These are phyloP conservation scores for Chaetodon auriga DNA, from an alignment of 2,113 vertebrate species.

Conservation along the genomic window DNA sequence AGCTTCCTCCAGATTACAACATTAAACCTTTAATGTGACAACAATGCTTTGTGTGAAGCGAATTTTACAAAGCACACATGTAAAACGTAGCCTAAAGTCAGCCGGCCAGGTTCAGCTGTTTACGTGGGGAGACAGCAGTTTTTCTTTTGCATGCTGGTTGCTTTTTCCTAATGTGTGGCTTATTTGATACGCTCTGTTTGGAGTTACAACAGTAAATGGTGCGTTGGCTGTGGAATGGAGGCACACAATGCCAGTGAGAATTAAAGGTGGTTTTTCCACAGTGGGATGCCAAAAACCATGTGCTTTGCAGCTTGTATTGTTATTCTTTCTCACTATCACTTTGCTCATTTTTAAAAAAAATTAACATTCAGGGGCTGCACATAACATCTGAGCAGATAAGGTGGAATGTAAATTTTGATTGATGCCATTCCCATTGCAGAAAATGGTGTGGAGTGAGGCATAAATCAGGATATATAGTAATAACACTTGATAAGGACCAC, in stretches of 20 bases:
- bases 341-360: not conserved
- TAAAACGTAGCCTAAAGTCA: constrained; percentile 47
- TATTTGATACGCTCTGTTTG: constrained; percentile 77
- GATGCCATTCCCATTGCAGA: constrained; percentile 17
- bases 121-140: constrained; percentile 44
- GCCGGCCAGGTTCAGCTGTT: constrained; percentile 52
- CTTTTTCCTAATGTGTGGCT: constrained; percentile 71
- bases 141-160: constrained; percentile 61
- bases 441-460: constrained; percentile 30
- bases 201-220: constrained; percentile 76
- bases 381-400: constrained; percentile 14
- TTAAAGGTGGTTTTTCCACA: constrained; percentile 81
- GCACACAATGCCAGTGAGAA: constrained; percentile 60
- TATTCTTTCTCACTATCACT: constrained; percentile 59
- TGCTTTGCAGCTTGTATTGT: constrained; percentile 58
- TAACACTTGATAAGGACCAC: constrained; percentile 67
- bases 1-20: constrained; percentile 18
- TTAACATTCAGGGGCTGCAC: constrained; percentile 6
- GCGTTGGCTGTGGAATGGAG: constrained; percentile 67
- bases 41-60: constrained; percentile 29
- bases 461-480: constrained; percentile 59
- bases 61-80: constrained; percentile 42
- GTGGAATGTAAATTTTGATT: constrained; percentile 18
- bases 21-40: constrained; percentile 34
- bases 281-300: constrained; percentile 70